Percentiles rank a stretch among this genome's conserved stretches.
Conservation (phyloP, 2,888 invertebrate species). For the Pammene aurita region DNA sequence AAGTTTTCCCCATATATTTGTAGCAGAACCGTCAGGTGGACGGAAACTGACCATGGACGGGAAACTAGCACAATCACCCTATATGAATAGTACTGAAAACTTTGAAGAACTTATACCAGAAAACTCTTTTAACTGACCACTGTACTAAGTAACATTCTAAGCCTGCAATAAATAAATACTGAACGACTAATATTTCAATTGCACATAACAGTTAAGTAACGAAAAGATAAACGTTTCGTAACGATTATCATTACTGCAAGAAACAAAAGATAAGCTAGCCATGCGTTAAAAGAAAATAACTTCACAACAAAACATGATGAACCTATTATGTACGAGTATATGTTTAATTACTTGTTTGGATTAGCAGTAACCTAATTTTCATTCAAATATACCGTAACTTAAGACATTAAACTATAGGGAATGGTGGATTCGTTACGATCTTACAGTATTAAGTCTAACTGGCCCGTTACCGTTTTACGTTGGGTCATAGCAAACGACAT, state of each 20-base stretch:
- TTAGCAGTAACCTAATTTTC: constrained; percentile 20
- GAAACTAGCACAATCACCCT: too few species aligned
- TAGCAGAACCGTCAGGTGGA: too few species aligned
- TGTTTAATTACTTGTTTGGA: constrained; percentile 8
- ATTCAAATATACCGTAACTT: constrained; percentile 16
- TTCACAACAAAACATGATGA: background rate
- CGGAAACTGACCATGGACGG: too few species aligned
- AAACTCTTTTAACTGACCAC: background rate
- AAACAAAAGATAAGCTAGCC: constrained; percentile 36
- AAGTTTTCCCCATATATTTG: too few species aligned
- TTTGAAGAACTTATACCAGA: background rate
- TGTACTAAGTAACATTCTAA: background rate
- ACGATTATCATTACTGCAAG: constrained; percentile 35
- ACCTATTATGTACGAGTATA: background rate
- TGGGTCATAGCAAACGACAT: background rate
- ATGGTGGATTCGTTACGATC: constrained; percentile 3
- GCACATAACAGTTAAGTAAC: constrained; percentile 39
- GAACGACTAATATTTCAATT: constrained; percentile 25
- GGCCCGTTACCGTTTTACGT: background rate
- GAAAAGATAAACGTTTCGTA: constrained; percentile 39
- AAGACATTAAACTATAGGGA: background rate
- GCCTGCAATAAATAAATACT: too few species aligned
- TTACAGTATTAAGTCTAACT: constrained; percentile 7
- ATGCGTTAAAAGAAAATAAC: constrained; percentile 22
- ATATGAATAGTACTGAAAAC: too few species aligned